Percentiles rank a stretch among this genome's conserved stretches.
Evolutionary conservation across 2,113 vertebrate species (phyloP).

Genomic region (Sitta europaea): DNA sequence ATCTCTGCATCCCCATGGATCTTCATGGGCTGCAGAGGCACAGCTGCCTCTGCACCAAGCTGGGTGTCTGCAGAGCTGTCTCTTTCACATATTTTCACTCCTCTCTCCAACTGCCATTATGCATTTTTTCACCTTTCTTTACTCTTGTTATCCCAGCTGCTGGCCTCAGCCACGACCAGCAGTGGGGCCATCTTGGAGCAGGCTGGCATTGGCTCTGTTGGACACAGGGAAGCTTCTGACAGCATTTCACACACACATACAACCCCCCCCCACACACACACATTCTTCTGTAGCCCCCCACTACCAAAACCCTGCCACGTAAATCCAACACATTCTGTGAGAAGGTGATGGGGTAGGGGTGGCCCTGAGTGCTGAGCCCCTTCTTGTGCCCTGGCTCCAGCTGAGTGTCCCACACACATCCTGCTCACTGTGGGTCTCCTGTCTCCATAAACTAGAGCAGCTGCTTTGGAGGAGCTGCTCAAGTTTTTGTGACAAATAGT

Average conservation of each 20-base stretch:
- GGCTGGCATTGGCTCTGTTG: background rate
- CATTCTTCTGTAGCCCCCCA: background rate
- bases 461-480: background rate
- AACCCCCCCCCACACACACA: no score
- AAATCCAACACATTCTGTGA: background rate
- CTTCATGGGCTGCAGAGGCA: background rate
- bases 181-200: background rate
- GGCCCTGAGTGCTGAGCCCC: fast-evolving
- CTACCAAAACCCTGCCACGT: background rate
- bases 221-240: background rate
- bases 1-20: fast-evolving
- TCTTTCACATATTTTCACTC: background rate
- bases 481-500: background rate
- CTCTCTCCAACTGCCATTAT: background rate
- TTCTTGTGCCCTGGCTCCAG: background rate
- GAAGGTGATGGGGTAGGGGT: background rate
- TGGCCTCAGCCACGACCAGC: background rate
- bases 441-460: background rate
- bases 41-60: background rate
- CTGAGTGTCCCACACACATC: background rate
- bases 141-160: background rate
- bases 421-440: background rate
- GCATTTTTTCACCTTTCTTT: background rate
- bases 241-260: background rate
- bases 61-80: background rate